These are phyloP conservation scores for Craseonycteris thonglongyai DNA, from an alignment of 2,113 vertebrate genomes.

Conservation along the genomic window DNA sequence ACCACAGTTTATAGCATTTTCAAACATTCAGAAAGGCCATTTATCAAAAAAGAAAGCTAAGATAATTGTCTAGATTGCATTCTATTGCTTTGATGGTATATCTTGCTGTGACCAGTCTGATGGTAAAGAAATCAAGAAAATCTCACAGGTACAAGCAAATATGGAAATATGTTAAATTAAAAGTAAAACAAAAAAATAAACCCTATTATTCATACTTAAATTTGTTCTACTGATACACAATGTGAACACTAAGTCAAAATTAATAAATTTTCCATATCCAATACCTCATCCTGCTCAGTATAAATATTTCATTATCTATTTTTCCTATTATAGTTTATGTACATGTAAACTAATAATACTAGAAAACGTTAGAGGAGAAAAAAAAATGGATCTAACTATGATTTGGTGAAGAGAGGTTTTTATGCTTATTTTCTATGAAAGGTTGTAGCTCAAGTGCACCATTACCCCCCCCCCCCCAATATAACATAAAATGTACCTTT, in stretches of 20 bases:
- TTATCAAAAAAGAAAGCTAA: neutral
- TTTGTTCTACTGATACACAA: neutral
- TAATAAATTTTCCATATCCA: neutral
- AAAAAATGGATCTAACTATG: neutral
- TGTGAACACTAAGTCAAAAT: neutral
- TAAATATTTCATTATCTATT: neutral
- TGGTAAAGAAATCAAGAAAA: neutral
- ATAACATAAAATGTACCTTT: neutral
- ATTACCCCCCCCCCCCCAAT: accelerated
- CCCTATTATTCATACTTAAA: neutral
- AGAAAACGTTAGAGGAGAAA: neutral
- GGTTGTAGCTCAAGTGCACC: neutral
- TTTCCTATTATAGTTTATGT: neutral
- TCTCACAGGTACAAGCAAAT: neutral
- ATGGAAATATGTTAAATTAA: neutral
- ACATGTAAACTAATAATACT: neutral
- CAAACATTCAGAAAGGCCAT: neutral
- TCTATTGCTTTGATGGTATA: neutral
- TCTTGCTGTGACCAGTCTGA: neutral
- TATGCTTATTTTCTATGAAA: neutral
- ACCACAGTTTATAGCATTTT: neutral
- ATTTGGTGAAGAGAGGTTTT: neutral
- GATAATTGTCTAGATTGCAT: neutral
- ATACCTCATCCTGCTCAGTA: neutral
- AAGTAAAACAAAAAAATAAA: neutral